Base-by-base conservation (phyloP, 1,140 invertebrate species). In the Papilio polyxenes region DNA sequence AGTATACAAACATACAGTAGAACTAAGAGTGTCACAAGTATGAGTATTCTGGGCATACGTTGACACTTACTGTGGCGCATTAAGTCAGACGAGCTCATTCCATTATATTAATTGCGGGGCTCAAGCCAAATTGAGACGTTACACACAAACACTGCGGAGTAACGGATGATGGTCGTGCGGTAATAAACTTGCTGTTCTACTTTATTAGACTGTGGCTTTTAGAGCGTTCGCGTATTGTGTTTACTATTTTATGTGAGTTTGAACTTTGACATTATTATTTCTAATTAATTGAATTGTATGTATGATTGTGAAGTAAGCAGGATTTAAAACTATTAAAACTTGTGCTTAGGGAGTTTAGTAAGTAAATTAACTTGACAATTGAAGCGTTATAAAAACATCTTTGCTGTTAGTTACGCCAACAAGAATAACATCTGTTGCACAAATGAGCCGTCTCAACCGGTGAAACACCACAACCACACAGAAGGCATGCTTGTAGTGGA, bases 91-190 rank as follows among this genome's bases (percentile, higher is more conserved):
- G 56, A 9, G 37, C 59, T 65, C 78, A 49, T 80, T 80, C 59
- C 78, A 80, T 80, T 80, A 80, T 65, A 80, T 80, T 80, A 80
- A 80, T 80, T 80, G 78, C 78, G 56, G 13, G 59, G 56, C 78
- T 80, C 78, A 40, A 69, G 78, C 78, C 78, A 80, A 80, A 80
- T 80, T 80, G 78, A 80, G 77, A 80, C 77, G 56, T 80, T 37
- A 69, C 53, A 76, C 75, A 76, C 77, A 80, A 80, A 80, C 77
- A 62, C 40, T 80, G 59, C 77, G 77, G 59, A 59, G 37, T 23
- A 69, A 79, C 20, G 77, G 53, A 79, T 79, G 76, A 78, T 37
- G 37, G 37, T 65, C 78, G 23, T 80, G 17, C 78, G 59, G 78
- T 48, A 80, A 80, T 80, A 80, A 80, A 80, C 56, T 80, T 80